Percentiles rank a stretch among this genome's conserved stretches.
phyloP scores from a whole-genome alignment of 2,113 vertebrate species.

The Plecturocebus donacophilus region DNA sequence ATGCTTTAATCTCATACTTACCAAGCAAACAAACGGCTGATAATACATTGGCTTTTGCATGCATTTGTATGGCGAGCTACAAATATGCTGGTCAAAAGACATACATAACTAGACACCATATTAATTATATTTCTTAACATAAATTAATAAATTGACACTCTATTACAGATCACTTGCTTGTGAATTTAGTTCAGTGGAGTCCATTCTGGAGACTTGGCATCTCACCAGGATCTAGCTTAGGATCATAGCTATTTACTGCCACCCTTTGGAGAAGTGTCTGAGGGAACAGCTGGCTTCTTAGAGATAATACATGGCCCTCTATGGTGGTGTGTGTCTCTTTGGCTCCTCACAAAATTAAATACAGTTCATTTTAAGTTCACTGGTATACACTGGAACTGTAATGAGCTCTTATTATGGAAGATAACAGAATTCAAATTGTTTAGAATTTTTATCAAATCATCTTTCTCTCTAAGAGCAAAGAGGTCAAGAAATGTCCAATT shows the following conservation, averaged over 20 bases:
- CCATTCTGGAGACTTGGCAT: neutral
- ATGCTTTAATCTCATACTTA: neutral
- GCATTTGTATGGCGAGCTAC: neutral
- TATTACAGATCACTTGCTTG: neutral
- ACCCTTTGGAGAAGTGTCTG: neutral
- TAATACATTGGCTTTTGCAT: neutral
- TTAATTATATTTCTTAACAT: neutral
- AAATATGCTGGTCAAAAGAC: neutral
- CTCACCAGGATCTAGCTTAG: neutral
- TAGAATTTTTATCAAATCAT: conserved; percentile 58
- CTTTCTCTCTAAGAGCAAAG: conserved; percentile 31
- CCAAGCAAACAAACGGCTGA: neutral
- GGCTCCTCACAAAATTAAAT: conserved; percentile 5
- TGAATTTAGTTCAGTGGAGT: neutral
- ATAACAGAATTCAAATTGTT: conserved; percentile 53
- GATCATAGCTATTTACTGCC: neutral
- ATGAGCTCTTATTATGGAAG: neutral
- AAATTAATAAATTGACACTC: neutral
- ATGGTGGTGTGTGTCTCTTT: neutral
- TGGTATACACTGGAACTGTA: neutral
- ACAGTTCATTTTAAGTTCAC: conserved; percentile 59
- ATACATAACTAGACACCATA: neutral
- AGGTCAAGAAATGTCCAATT: conserved; percentile 60
- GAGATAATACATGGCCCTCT: neutral
- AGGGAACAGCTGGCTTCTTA: neutral